These are phyloP conservation scores for Lateolabrax maculatus DNA, from an alignment of 2,797 vertebrate genomes.

Conservation along the genomic window DNA sequence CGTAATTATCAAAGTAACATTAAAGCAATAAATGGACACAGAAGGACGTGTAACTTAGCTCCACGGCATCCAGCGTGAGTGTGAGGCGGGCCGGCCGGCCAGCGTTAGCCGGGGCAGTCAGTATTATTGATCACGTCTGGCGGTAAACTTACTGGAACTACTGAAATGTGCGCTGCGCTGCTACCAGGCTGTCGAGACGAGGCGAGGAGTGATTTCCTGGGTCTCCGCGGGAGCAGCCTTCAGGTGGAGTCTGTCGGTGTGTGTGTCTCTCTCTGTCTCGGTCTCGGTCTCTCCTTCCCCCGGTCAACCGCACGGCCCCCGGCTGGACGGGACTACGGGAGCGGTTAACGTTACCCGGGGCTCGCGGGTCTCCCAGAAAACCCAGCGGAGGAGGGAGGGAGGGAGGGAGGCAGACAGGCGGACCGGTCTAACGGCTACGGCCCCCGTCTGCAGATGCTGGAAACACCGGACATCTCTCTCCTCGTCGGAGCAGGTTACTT, in stretches of 20 bases:
- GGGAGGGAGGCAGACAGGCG: conserved; percentile 53
- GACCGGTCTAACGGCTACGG: conserved; percentile 72
- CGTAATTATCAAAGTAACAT: conserved; percentile 28
- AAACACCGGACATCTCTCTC: conserved; percentile 71
- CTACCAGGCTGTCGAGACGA: conserved; percentile 66
- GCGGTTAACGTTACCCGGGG: conserved; percentile 53
- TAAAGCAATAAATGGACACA: not conserved
- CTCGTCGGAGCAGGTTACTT: conserved; percentile 62
- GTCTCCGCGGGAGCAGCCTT: conserved; percentile 42
- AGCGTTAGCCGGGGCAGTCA: conserved; percentile 73
- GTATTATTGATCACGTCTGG: conserved; percentile 68
- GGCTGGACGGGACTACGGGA: conserved; percentile 54
- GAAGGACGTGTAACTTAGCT: conserved; percentile 6
- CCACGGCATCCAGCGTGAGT: conserved; percentile 15
- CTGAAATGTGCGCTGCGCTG: conserved; percentile 70
- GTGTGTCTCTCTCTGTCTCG: too few species aligned
- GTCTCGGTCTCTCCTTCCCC: conserved; percentile 45
- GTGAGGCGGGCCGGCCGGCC: conserved; percentile 69
- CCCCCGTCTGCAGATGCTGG: conserved; percentile 78
- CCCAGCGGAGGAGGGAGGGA: conserved; percentile 52
- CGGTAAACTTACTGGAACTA: conserved; percentile 82
- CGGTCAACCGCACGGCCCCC: conserved; percentile 54
- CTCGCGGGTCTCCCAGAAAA: conserved; percentile 72
- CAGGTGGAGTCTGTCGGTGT: conserved; percentile 42
- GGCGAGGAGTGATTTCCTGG: conserved; percentile 63